Evolutionary conservation across 2,888 invertebrate species (phyloP).

Genomic region (Tiphia femorata): DNA sequence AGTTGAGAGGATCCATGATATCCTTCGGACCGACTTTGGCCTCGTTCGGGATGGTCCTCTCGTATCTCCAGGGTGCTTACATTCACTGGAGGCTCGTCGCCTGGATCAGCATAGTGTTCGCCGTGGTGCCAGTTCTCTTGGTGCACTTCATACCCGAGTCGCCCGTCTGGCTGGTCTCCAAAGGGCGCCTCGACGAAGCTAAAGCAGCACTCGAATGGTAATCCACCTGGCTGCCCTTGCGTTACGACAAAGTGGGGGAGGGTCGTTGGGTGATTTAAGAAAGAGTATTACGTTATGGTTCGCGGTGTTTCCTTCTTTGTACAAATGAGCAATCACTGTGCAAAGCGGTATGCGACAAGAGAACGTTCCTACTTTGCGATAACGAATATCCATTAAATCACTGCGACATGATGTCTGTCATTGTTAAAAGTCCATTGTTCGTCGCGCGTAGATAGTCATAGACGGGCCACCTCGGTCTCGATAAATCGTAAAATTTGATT

Average conservation of each 20-base stretch:
- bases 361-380: too few species aligned
- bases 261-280: too few species aligned
- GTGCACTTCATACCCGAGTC: conserved; percentile 73
- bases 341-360: too few species aligned
- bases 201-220: conserved; percentile 71
- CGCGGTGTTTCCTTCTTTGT: too few species aligned
- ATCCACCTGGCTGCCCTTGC: conserved; percentile 1
- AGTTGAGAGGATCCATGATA: conserved; percentile 74
- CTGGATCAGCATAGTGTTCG: conserved; percentile 72
- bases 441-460: too few species aligned
- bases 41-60: conserved; percentile 74
- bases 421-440: too few species aligned
- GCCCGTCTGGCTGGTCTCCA: conserved; percentile 74
- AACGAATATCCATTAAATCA: too few species aligned
- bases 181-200: conserved; percentile 72
- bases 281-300: too few species aligned
- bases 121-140: conserved; percentile 71
- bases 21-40: conserved; percentile 74
- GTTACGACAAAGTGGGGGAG: background rate
- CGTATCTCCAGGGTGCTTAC: conserved; percentile 71
- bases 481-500: too few species aligned
- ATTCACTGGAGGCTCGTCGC: conserved; percentile 73
- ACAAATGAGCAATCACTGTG: too few species aligned
- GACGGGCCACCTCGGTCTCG: too few species aligned
- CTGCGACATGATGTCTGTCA: too few species aligned